These are phyloP conservation scores for Caenorhabditis inopinata DNA, from an alignment of 1,140 invertebrate species.

Conservation along the genomic window DNA sequence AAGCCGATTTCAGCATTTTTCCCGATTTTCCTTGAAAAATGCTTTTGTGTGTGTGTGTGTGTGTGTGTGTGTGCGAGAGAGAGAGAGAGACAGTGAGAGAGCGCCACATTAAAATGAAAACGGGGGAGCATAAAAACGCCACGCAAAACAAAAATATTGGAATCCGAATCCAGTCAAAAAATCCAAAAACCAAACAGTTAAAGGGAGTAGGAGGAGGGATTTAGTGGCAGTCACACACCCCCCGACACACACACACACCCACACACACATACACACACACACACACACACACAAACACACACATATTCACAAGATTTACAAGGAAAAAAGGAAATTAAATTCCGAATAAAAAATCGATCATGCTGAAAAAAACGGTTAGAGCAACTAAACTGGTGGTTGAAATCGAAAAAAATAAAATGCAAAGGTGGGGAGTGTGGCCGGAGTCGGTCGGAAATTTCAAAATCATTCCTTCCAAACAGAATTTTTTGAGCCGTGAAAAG, in stretches of 20 bases:
- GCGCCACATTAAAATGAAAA: too few species aligned
- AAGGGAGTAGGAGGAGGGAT: background rate
- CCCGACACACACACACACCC: too few species aligned
- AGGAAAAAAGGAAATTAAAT: too few species aligned
- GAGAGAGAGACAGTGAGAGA: background rate
- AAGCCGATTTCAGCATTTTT: too few species aligned
- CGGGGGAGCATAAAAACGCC: background rate
- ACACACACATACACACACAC: slow-evolving; percentile 22
- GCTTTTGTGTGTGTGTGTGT: background rate
- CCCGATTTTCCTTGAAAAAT: too few species aligned
- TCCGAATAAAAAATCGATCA: too few species aligned
- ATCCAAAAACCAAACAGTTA: background rate
- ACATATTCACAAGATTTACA: too few species aligned
- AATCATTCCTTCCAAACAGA: too few species aligned
- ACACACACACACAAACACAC: too few species aligned
- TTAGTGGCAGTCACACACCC: background rate
- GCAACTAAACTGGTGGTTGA: background rate
- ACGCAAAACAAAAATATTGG: background rate
- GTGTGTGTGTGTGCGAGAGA: background rate
- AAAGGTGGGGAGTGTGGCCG: too few species aligned
- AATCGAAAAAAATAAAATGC: background rate
- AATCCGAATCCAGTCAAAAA: background rate
- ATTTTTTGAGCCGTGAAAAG: too few species aligned
- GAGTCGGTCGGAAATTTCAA: too few species aligned
- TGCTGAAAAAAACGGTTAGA: slow-evolving; percentile 6